Evolutionary conservation across 2,113 vertebrate genomes (phyloP), one percentile per base, ranked within the genome.

Genomic region (Polypterus senegalus): DNA sequence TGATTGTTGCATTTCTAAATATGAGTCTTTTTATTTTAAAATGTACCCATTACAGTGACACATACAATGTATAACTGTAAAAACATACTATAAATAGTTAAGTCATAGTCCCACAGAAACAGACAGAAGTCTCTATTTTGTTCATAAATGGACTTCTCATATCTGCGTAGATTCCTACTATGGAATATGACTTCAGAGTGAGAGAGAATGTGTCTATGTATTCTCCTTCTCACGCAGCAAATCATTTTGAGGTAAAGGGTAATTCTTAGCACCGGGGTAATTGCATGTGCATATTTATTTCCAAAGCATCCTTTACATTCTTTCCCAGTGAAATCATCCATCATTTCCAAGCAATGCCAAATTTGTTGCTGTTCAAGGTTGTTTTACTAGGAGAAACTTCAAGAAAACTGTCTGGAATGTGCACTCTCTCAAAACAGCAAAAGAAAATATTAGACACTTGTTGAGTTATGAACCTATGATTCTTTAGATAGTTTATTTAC

Each of bases 301-400:
- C 86, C 81, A 81, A 87, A 88, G 82, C 87, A 81, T 90, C 83
- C 88, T 86, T 83, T 73, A 81, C 89, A 93, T 97, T 94, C 86
- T 91, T 97, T 94, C 91, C 84, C 81, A 89, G 67, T 91, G 89
- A 93, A 83, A 76, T 88, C 84, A 88, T 70, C 79, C 71, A 65
- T 72, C 67, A 64, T 74, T 64, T 69, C 74, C 77, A 70, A 74
- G 75, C 75, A 80, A 80, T 80, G 84, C 80, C 83, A 84, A 83
- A 86, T 77, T 78, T 76, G 81, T 79, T 83, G 84, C 85, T 85
- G 80, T 86, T 81, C 81, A 84, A 82, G 60, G 65, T 69, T 74
- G 65, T 66, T 76, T 85, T 79, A 78, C 65, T 76, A 72, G 73
- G 74, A 66, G 58, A 74, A 80, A 75, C 71, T 70, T 69, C 71